A percentile compares a stretch with the other conserved stretches of the same genome.
Evolutionary conservation across 2,113 vertebrate species (phyloP).

Genomic region (Spheniscus mendiculus): DNA sequence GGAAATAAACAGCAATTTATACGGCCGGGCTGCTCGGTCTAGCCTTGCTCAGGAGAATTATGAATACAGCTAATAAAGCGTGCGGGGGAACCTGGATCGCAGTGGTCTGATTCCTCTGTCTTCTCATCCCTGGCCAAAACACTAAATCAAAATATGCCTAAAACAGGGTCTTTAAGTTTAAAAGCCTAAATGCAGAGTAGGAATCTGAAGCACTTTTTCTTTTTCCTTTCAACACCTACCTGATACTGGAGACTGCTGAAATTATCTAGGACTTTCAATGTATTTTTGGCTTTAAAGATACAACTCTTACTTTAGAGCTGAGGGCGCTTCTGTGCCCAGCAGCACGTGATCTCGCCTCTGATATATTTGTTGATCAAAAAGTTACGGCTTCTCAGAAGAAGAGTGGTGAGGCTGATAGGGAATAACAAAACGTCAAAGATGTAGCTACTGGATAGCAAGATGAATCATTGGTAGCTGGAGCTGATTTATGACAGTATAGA

Average conservation of each 20-base stretch:
- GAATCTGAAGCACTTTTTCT: background rate
- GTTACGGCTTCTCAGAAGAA: accelerated
- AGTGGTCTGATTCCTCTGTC: background rate
- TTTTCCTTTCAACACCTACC: accelerated
- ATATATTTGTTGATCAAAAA: background rate
- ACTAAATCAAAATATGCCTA: background rate
- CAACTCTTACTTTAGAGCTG: background rate
- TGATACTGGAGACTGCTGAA: background rate
- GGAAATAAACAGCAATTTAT: background rate
- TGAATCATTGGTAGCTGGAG: background rate
- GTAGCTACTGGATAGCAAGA: background rate
- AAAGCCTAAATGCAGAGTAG: background rate
- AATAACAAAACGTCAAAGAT: background rate
- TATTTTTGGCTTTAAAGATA: background rate
- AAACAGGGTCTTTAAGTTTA: background rate
- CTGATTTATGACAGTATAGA: background rate
- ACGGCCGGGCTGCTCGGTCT: background rate
- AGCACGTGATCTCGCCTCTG: background rate
- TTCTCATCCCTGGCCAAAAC: background rate
- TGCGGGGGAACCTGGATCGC: background rate
- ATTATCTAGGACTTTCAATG: background rate
- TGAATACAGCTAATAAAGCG: accelerated
- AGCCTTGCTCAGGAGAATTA: background rate
- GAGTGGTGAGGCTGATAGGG: background rate
- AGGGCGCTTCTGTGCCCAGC: background rate